A percentile compares a stretch with the other conserved stretches of the same genome.
Conservation (phyloP, 2,888 invertebrate species). For the Synergus itoensis region DNA sequence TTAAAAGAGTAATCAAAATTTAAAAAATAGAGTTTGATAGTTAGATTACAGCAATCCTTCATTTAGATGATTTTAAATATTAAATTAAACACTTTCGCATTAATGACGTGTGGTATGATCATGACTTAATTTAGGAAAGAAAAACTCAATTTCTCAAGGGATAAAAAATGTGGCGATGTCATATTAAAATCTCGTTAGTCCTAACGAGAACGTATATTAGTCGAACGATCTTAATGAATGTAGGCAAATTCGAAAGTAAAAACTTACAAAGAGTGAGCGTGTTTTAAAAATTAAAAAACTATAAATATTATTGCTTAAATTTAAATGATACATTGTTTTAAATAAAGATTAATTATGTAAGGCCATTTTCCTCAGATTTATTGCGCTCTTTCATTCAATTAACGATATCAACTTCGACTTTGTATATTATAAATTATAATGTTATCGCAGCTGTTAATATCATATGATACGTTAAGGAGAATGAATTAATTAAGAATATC, state of each 20-base stretch:
- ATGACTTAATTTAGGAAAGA: background rate
- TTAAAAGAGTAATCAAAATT: background rate
- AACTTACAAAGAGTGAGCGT: background rate
- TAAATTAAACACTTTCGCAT: background rate
- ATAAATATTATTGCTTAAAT: conserved; percentile 22
- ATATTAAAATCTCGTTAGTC: background rate
- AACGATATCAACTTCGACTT: conserved; percentile 34
- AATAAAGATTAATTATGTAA: background rate
- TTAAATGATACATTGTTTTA: background rate
- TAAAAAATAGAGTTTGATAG: background rate
- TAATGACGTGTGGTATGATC: conserved; percentile 25
- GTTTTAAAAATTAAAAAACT: background rate
- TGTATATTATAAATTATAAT: conserved; percentile 37
- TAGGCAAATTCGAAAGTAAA: conserved; percentile 17
- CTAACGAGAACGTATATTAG: conserved; percentile 8
- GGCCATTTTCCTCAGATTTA: conserved; percentile 14
- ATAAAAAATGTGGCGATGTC: background rate
- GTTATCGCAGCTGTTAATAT: conserved; percentile 26
- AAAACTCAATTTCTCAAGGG: background rate
- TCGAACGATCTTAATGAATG: background rate
- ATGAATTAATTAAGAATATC: conserved; percentile 28
- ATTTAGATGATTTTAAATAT: background rate
- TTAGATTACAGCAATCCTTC: background rate
- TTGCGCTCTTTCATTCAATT: conserved; percentile 23
- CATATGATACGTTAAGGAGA: conserved; percentile 14